Conservation (phyloP, 23 tunicate genomes). For the Diplosoma virens region DNA sequence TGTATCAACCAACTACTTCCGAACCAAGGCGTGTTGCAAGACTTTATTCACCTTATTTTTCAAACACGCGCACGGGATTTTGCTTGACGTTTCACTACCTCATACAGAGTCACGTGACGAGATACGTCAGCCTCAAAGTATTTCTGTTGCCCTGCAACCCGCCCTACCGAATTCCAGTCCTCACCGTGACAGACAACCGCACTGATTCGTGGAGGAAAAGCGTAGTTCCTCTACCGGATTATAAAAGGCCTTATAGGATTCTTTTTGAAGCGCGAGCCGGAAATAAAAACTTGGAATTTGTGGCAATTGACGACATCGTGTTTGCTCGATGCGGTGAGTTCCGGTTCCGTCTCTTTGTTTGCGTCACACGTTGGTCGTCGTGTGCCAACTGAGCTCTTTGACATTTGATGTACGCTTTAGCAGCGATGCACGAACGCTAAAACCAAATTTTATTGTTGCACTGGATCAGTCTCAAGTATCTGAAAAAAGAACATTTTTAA, state of each 20-base stretch:
- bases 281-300: constrained; percentile 20
- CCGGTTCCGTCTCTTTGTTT: too few relatives aligned
- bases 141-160: constrained; percentile 81
- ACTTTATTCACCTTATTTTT: constrained; percentile 59
- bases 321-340: constrained; percentile 94
- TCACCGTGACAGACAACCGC: constrained; percentile 35
- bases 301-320: constrained; percentile 80
- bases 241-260: constrained; percentile 66
- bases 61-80: constrained; percentile 34
- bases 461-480: too few relatives aligned
- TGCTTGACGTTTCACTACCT: constrained; percentile 79
- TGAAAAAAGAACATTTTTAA: too few relatives aligned
- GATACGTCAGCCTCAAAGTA: constrained; percentile 47
- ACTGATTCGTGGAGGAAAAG: constrained; percentile 52
- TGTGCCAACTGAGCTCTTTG: too few relatives aligned
- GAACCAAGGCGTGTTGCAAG: constrained; percentile 14
- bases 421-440: too few relatives aligned
- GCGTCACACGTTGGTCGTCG: too few relatives aligned
- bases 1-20: constrained; percentile 34
- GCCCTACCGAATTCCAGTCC: constrained; percentile 64
- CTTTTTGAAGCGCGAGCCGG: constrained; percentile 61
- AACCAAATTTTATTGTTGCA: too few relatives aligned
- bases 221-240: constrained; percentile 66
- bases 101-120: constrained; percentile 21
- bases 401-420: too few relatives aligned